Percentiles rank a stretch among this genome's conserved stretches.
Conservation (phyloP, 2,113 vertebrate genomes). For the Brachypteracias leptosomus region DNA sequence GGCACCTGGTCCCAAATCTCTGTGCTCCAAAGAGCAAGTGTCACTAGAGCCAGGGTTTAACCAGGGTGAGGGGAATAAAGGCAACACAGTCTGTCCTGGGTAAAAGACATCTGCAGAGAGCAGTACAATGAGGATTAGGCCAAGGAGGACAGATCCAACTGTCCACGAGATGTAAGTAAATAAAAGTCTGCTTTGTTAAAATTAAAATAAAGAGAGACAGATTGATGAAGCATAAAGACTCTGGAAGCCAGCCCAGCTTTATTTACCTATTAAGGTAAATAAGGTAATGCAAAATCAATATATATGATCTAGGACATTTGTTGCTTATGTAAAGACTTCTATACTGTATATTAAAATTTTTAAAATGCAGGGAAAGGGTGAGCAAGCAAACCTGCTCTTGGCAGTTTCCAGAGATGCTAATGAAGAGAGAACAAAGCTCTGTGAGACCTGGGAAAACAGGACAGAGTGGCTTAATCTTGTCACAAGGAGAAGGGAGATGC, state of each 20-base stretch:
- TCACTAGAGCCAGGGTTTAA: background rate
- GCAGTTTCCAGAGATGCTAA: background rate
- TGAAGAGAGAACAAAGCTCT: background rate
- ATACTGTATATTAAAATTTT: background rate
- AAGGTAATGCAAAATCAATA: background rate
- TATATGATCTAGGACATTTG: background rate
- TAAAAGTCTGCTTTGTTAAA: background rate
- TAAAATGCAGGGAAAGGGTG: background rate
- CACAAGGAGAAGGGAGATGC: background rate
- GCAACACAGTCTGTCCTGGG: background rate
- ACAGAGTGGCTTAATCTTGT: background rate
- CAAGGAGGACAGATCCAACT: background rate
- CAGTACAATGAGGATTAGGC: fast-evolving
- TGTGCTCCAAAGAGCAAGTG: background rate
- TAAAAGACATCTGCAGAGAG: background rate
- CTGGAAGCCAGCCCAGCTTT: background rate
- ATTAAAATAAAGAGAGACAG: background rate
- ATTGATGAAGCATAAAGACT: background rate
- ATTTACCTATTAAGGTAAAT: background rate
- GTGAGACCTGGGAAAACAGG: background rate
- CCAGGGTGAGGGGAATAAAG: background rate
- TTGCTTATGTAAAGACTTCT: background rate
- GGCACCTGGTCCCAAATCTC: background rate
- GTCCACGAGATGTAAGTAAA: background rate
- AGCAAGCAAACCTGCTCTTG: background rate